Evolutionary conservation across 2,113 vertebrate genomes (phyloP).

Genomic region (Prochilodus magdalenae): DNA sequence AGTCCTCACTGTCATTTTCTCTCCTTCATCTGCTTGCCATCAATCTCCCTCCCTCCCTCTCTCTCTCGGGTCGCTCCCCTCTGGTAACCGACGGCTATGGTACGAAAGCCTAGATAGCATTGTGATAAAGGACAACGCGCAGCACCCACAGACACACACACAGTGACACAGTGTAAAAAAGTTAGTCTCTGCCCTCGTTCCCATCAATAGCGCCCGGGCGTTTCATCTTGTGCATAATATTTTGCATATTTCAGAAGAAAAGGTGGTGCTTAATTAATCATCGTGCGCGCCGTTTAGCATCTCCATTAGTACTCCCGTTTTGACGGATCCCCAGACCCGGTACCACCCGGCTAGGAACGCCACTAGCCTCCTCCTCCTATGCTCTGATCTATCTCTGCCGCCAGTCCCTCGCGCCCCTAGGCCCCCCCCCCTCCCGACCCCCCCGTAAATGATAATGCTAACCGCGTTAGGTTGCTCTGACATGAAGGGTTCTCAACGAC

Average conservation of each 20-base stretch:
- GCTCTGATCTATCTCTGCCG: slow-evolving; percentile 45
- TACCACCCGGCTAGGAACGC: slow-evolving; percentile 16
- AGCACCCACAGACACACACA: neutral
- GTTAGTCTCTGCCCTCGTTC: slow-evolving; percentile 37
- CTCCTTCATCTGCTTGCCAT: neutral
- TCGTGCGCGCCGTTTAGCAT: slow-evolving; percentile 71
- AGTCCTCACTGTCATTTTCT: neutral
- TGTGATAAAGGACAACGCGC: neutral
- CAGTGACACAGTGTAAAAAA: slow-evolving; percentile 37
- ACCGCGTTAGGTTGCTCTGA: neutral
- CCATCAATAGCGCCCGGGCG: no score
- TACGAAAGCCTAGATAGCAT: no score
- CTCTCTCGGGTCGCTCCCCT: neutral
- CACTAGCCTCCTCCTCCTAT: neutral
- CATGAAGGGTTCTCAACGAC: neutral
- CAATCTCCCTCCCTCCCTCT: neutral
- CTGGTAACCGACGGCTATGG: no score
- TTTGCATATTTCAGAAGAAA: slow-evolving; percentile 68
- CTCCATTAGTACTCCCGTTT: slow-evolving; percentile 63
- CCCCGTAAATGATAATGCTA: no score
- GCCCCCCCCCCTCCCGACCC: neutral
- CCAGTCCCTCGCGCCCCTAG: neutral
- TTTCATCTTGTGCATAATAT: slow-evolving; percentile 72
- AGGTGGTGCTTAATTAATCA: slow-evolving; percentile 76
- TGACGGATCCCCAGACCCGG: slow-evolving; percentile 52